Conservation (phyloP, 2,797 vertebrate genomes). For the Rhynchotus rufescens region DNA sequence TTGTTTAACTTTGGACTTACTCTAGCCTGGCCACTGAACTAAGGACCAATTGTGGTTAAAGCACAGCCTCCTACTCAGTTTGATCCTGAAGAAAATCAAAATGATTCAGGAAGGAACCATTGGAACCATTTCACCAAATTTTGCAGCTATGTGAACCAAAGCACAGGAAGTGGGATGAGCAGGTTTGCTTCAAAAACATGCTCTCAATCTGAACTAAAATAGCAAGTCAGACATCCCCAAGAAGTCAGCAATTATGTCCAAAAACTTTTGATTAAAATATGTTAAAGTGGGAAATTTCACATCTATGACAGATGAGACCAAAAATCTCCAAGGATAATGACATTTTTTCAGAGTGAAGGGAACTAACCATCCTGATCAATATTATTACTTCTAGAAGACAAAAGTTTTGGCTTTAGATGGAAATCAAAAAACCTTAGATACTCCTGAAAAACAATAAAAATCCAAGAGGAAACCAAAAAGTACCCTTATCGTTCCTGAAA, state of each 20-base stretch:
- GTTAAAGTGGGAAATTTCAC: neutral
- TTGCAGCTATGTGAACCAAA: neutral
- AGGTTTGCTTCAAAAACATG: neutral
- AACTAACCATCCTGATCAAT: neutral
- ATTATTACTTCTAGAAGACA: neutral
- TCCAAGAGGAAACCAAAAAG: no score
- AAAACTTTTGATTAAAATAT: neutral
- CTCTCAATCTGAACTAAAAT: neutral
- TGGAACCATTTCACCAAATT: neutral
- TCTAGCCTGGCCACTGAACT: neutral
- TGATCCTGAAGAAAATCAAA: neutral
- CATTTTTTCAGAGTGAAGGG: neutral
- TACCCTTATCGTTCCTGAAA: neutral
- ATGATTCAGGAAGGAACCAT: neutral
- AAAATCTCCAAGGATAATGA: neutral
- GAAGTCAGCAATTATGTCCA: neutral
- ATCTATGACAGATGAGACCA: neutral
- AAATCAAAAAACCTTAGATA: accelerated
- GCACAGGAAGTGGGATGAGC: neutral
- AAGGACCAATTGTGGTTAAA: neutral
- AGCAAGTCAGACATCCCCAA: neutral
- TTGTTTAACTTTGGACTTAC: neutral
- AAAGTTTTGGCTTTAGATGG: neutral
- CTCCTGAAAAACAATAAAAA: neutral
- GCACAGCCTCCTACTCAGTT: neutral